Evolutionary conservation across 2,888 invertebrate species (phyloP).

Genomic region (Keiferia lycopersicella): DNA sequence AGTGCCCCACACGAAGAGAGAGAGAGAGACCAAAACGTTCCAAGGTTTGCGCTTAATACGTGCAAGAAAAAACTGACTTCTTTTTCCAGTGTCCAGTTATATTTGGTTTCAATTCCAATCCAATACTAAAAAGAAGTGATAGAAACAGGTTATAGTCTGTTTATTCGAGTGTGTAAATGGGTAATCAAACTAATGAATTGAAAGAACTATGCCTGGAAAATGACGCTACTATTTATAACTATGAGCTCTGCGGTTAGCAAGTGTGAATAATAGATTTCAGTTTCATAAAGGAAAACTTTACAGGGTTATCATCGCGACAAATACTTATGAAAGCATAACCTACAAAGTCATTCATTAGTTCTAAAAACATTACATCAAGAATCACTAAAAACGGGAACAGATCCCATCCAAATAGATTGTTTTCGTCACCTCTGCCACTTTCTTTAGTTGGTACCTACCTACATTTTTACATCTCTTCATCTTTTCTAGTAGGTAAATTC

Average conservation of each 20-base stretch:
- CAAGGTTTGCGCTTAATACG: no score
- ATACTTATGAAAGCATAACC: no score
- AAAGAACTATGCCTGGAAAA: constrained; percentile 27
- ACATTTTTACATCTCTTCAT: no score
- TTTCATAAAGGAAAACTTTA: not conserved
- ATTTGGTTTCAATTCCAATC: not conserved
- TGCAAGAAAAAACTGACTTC: not conserved
- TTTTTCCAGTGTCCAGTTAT: not conserved
- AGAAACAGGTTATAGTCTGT: constrained; percentile 41
- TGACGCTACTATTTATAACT: not conserved
- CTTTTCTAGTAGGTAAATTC: not conserved
- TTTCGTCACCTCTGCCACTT: no score
- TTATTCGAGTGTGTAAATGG: constrained; percentile 38
- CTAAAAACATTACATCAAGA: no score
- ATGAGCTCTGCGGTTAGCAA: not conserved
- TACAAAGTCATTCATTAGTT: no score
- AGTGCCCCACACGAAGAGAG: no score
- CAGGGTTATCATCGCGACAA: not conserved
- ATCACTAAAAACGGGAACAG: no score
- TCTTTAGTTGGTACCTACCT: no score
- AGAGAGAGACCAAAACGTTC: no score
- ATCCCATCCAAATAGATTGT: no score
- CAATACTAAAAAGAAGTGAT: not conserved
- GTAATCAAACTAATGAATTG: constrained; percentile 36
- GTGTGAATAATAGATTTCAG: not conserved